phyloP scores from a whole-genome alignment of 2,797 vertebrate species.

The Cynodonichthys magdalenae region DNA sequence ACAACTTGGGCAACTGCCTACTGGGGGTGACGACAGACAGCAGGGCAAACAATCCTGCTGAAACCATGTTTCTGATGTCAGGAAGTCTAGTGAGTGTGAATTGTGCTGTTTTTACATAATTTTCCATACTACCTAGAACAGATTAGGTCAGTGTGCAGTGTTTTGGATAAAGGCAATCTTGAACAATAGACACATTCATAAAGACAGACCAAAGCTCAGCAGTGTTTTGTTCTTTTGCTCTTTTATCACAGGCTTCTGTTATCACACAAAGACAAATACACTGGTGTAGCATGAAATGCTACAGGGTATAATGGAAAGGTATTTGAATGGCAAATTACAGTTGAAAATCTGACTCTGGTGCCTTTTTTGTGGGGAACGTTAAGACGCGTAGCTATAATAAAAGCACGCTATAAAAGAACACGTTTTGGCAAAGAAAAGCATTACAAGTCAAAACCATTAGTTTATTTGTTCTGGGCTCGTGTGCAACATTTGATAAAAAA shows the following conservation, averaged over 20 bases:
- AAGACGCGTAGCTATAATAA: constrained; percentile 24
- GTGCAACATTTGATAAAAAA: constrained; percentile 7
- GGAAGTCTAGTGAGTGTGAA: constrained; percentile 66
- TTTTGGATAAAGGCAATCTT: constrained; percentile 77
- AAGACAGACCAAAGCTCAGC: constrained; percentile 69
- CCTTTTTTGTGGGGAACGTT: constrained; percentile 47
- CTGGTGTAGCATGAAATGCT: constrained; percentile 67
- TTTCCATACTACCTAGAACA: constrained; percentile 81
- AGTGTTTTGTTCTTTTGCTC: constrained; percentile 71
- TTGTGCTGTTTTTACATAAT: constrained; percentile 82
- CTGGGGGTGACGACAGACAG: constrained; percentile 37
- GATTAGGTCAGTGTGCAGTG: constrained; percentile 73
- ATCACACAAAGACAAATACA: constrained; percentile 57
- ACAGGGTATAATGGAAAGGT: constrained; percentile 63
- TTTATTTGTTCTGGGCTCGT: constrained; percentile 1
- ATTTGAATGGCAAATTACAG: constrained; percentile 85
- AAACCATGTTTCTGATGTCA: constrained; percentile 54
- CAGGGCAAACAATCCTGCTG: constrained; percentile 47
- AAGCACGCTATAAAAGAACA: constrained; percentile 23
- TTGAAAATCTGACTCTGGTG: constrained; percentile 62
- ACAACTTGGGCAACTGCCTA: constrained; percentile 53
- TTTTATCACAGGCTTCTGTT: constrained; percentile 80
- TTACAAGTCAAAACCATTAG: background rate
- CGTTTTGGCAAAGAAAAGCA: constrained; percentile 37
- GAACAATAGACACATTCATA: constrained; percentile 82